Evolutionary conservation across 2,888 invertebrate genomes (phyloP).

Genomic region (Caenorhabditis virilis): DNA sequence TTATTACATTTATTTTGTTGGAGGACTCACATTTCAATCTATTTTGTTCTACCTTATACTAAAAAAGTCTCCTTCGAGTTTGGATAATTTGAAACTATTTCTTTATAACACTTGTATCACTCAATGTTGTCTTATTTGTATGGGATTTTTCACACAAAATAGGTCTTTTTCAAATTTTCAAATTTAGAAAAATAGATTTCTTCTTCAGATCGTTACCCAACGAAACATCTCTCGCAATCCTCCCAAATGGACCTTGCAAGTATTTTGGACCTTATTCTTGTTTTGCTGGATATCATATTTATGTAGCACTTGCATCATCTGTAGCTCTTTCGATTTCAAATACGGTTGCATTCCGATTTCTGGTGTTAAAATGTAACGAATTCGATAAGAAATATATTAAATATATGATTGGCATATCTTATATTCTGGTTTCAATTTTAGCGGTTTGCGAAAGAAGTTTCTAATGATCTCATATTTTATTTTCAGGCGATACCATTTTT

Average conservation of each 20-base stretch:
- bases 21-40: slow-evolving; percentile 21
- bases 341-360: slow-evolving; percentile 25
- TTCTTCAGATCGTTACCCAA: slow-evolving; percentile 17
- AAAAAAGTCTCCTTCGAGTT: slow-evolving; percentile 22
- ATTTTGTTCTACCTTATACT: slow-evolving; percentile 21
- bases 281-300: slow-evolving; percentile 31
- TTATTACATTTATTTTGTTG: slow-evolving; percentile 20
- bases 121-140: neutral
- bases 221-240: slow-evolving; percentile 23
- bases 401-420: slow-evolving; percentile 12
- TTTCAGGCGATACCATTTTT: slow-evolving; percentile 31
- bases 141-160: slow-evolving; percentile 3
- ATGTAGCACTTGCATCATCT: slow-evolving; percentile 14
- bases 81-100: slow-evolving; percentile 28
- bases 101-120: slow-evolving; percentile 18
- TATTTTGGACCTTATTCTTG: slow-evolving; percentile 17
- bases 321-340: slow-evolving; percentile 30
- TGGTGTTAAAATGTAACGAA: slow-evolving; percentile 15
- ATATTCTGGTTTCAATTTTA: slow-evolving; percentile 15
- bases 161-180: neutral
- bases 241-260: slow-evolving; percentile 23
- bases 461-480: neutral
- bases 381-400: too few relatives aligned
- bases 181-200: neutral
- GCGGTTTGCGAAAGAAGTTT: neutral